phyloP scores from a whole-genome alignment of 2,888 invertebrate species.

The Drosophila histrio region DNA sequence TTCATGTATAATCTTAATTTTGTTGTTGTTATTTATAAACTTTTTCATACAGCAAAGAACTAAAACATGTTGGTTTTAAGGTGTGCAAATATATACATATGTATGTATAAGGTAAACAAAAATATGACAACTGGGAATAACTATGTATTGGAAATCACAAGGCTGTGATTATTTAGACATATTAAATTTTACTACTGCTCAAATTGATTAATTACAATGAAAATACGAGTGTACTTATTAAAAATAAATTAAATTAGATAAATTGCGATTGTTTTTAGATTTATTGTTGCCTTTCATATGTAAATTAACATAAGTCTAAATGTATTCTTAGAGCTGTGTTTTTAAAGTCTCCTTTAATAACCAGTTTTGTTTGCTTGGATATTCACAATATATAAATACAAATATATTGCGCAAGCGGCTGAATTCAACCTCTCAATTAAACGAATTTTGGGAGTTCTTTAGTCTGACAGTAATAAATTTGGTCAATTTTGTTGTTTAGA shows the following conservation, averaged over 20 bases:
- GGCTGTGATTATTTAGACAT: neutral
- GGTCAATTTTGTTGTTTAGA: neutral
- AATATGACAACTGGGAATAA: neutral
- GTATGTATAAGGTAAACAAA: neutral
- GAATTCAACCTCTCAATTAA: neutral
- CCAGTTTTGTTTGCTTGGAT: neutral
- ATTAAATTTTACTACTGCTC: neutral
- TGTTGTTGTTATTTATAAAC: neutral
- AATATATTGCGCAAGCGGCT: neutral
- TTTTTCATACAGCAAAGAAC: neutral
- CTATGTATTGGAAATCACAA: neutral
- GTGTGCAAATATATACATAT: no score
- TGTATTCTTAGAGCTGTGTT: neutral
- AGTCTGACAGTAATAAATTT: neutral
- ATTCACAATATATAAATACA: neutral
- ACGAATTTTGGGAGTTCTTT: neutral
- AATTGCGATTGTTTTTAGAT: conserved; percentile 9
- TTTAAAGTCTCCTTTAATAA: conserved; percentile 1
- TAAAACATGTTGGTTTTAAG: neutral
- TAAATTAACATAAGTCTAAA: conserved; percentile 8
- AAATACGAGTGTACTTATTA: neutral
- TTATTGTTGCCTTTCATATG: conserved; percentile 13
- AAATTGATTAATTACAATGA: neutral
- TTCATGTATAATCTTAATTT: neutral
- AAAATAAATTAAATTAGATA: conserved; percentile 3